Base-by-base conservation (phyloP, 2,113 vertebrate genomes). In the Catagonus wagneri region DNA sequence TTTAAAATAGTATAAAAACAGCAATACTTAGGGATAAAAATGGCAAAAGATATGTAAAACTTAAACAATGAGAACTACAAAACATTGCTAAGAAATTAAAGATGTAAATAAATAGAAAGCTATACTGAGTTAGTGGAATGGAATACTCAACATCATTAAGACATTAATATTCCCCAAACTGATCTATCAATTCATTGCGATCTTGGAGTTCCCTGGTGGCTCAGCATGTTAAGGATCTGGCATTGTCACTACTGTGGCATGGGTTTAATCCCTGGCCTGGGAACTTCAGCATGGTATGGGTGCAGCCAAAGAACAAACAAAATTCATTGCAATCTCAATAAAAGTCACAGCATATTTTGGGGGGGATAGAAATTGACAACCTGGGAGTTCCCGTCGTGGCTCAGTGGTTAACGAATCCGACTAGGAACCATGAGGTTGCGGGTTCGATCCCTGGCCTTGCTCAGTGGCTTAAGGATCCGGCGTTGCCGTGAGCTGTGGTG, bases 61-160 rank as follows among this genome's bases (percentile, higher is more conserved):
- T 69, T 78, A n/a, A n/a, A 50, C 9, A 17, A 22, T n/a, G 75
- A 86, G 66, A 85, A 81, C 15, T 91, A 81, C 3, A 91, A 90
- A 75, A 96, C 66, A 39, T 7, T 81, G 56, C 16, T 72, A n/a
- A 76, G 50, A 91, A 84, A 52, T 84, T 34, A 78, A 84, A 84
- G 34, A 86, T 79, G 15, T 71, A 71, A 87, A 79, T 50, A 80
- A 90, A 91, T 29, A 54, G 25, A 72, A 34, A 63, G 10, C 39
- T 39, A 85, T n/a, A 83, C 20, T 27, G 50, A 12, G 11, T 72
- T 56, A 63, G 54, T n/a, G 15, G 12, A 65, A 22, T 56, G 9
- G n/a, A 65, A 61, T 61, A 61, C 60, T 61, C 23, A 25, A 50
- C 17, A 50, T 23, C 58, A 50, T 83, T 89, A 89, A 68, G 76